Base-by-base conservation (phyloP, 1,140 invertebrate genomes). In the Hyles vespertilio region DNA sequence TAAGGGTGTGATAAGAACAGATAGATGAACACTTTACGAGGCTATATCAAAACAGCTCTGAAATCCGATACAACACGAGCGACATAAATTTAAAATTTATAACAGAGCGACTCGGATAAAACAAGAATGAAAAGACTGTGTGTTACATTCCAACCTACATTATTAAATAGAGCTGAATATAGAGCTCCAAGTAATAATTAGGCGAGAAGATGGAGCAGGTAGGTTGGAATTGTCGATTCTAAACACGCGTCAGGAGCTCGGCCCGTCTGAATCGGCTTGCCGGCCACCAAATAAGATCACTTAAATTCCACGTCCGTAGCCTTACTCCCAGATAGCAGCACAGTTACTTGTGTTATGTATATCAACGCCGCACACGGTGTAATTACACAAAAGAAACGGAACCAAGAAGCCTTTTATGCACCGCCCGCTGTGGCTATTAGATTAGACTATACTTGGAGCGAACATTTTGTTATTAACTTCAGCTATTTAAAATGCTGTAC, bases 361-460 rank as follows among this genome's bases (percentile, higher is more conserved):
- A 70, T 77, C 70, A 67, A 74, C 61, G 61, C 59, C 59, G 56
- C 65, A 64, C 59, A 74, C 60, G 54, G 54, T 52, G 74, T 76
- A 79, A 79, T 79, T 79, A 79, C 72, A 77, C 76, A 79, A 77
- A 79, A 74, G 72, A 72, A 79, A 72, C 61, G 60, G 67, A 69
- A 71, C 61, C 70, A 65, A 74, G 63, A 65, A 67, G 68, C 59
- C 65, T 58, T 70, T 79, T 72, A 68, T 74, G 65, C 72, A 72
- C 70, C 59, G 59, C 67, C 67, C 70, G 66, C 56, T 43, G 52
- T 65, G 12, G 58, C 70, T 64, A 63, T 69, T 71, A 68, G 61
- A 69, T 70, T 57, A 56, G 51, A 58, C 65, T 45, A 69, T 67
- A 69, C 65, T 56, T 40, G 65, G 63, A 40, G 4, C 8, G 8